phyloP scores from a whole-genome alignment of 2,797 vertebrate genomes.

The Acomys russatus region DNA sequence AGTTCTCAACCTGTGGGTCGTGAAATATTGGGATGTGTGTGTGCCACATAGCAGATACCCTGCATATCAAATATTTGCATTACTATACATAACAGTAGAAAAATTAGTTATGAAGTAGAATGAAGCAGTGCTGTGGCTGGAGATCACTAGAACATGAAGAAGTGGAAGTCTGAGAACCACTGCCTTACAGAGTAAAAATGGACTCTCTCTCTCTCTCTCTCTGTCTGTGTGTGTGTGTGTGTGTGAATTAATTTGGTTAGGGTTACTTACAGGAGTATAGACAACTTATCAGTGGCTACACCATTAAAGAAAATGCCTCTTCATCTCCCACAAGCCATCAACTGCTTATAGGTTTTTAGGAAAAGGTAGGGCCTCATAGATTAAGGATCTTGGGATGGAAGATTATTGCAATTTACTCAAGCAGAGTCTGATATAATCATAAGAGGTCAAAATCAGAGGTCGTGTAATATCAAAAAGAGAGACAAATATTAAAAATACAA shows the following conservation, averaged over 20 bases:
- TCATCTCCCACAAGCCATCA: background rate
- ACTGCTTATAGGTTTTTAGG: background rate
- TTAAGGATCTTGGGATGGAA: constrained; percentile 21
- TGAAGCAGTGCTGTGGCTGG: background rate
- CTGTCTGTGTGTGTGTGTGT: background rate
- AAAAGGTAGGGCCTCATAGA: background rate
- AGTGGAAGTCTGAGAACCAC: background rate
- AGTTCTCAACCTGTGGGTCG: background rate
- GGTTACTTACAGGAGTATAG: background rate
- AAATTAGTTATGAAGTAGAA: background rate
- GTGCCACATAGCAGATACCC: background rate
- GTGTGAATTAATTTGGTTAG: background rate
- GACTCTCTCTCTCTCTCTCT: background rate
- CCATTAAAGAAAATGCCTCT: background rate
- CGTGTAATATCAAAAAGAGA: background rate
- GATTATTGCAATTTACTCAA: background rate
- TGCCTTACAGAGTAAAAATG: background rate
- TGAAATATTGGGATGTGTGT: no score
- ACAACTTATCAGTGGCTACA: background rate
- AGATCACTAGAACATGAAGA: background rate
- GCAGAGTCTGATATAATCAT: background rate
- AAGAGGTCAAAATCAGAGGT: background rate
- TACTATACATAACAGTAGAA: background rate
- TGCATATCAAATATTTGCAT: background rate
- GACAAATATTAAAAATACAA: background rate